phyloP scores from a whole-genome alignment of 2,797 vertebrate genomes.

The Cossypha dichroa region DNA sequence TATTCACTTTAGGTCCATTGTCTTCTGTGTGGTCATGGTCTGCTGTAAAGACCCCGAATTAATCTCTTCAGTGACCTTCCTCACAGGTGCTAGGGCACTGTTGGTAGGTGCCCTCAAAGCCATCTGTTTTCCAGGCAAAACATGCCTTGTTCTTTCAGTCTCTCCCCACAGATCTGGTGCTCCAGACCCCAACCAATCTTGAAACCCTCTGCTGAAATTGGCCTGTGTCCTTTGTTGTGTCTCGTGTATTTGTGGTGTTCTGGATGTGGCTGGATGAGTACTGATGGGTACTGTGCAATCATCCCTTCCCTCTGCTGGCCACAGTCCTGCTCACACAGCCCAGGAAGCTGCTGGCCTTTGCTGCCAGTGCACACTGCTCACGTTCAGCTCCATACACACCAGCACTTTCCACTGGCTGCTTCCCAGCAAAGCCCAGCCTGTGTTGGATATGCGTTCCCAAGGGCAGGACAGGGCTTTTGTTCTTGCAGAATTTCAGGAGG shows the following conservation, averaged over 20 bases:
- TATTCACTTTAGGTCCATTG: neutral
- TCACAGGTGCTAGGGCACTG: neutral
- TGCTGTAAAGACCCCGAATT: neutral
- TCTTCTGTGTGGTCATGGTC: rapidly evolving
- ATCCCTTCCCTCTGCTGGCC: neutral
- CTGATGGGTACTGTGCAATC: neutral
- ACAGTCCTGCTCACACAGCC: rapidly evolving
- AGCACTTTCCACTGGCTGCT: neutral
- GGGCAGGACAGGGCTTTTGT: neutral
- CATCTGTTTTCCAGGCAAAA: neutral
- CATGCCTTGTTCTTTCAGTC: neutral
- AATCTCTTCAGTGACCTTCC: neutral
- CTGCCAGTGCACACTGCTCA: neutral
- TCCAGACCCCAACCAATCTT: neutral
- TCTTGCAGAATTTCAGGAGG: neutral
- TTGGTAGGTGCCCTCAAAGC: neutral
- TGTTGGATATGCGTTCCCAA: neutral
- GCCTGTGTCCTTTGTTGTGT: rapidly evolving
- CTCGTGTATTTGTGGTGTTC: neutral
- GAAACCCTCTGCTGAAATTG: neutral
- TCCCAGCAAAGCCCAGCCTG: neutral
- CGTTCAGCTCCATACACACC: neutral
- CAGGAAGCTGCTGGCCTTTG: neutral
- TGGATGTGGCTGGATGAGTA: neutral
- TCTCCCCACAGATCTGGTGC: neutral